These are phyloP conservation scores for Agonopterix subpropinquella DNA, from an alignment of 2,888 invertebrate species.

Conservation along the genomic window DNA sequence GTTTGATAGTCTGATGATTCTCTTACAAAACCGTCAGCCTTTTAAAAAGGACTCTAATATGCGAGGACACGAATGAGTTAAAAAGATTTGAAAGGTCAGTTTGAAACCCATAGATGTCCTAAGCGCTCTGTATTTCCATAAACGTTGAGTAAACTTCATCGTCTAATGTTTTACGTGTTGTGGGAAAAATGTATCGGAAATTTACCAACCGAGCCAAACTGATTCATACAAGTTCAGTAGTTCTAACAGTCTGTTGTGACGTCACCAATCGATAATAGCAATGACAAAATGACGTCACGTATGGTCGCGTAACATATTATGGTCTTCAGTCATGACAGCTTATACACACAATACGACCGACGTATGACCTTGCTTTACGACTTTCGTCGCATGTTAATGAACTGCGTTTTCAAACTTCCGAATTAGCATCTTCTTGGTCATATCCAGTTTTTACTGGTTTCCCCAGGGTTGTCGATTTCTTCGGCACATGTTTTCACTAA, in stretches of 20 bases:
- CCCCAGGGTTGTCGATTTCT: background rate
- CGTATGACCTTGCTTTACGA: constrained; percentile 30
- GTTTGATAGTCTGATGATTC: too few relatives aligned
- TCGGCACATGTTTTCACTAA: too few relatives aligned
- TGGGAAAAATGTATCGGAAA: background rate
- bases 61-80: too few relatives aligned
- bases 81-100: too few relatives aligned
- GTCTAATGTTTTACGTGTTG: too few relatives aligned
- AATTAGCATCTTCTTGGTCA: constrained; percentile 34
- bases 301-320: constrained; percentile 16
- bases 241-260: constrained; percentile 1
- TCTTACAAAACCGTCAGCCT: too few relatives aligned
- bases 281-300: constrained; percentile 9
- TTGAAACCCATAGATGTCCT: too few relatives aligned
- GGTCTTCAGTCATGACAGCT: background rate
- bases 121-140: too few relatives aligned
- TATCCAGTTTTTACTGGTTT: background rate
- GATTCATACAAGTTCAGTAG: background rate
- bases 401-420: constrained; percentile 27
- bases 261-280: constrained; percentile 11
- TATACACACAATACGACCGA: constrained; percentile 8
- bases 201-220: background rate
- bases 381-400: constrained; percentile 38
- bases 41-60: too few relatives aligned
- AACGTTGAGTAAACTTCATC: too few relatives aligned